Evolutionary conservation across 2,888 invertebrate genomes (phyloP), one percentile per base, ranked within the genome.

Genomic region (Ormyrus labotus): DNA sequence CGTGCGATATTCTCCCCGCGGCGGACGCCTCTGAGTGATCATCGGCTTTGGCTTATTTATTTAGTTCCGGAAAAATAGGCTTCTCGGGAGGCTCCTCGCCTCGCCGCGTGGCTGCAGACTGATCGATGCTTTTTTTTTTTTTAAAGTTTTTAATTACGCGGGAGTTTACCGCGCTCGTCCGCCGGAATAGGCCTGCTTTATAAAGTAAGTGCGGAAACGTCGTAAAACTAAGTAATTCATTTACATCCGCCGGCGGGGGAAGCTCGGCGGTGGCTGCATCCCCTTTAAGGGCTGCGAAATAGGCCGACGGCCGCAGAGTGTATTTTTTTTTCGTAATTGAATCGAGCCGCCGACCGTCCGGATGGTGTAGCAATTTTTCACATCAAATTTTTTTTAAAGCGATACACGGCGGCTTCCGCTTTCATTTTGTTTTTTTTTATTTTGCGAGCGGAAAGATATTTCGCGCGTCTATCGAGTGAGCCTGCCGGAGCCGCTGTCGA

Each of bases 41-140:
- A 72, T 78, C 71, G 63, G 50, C 19, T 10, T 45, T 19, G 69
- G 65, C 57, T 71, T 69, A 69, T 67, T 78, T 78, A 67, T 63
- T 58, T 58, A 51, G 10, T 19, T 19, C 19, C 69, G 71, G 63
- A 48, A 63, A 68, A 63, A 63, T 51, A 50, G 6, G 19, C 51
- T 34, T 34, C 3, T 34, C 2, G 3, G 34, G 4, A 34, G 34
- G 34, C 4, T 4, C 34, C 34, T 34, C 19, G 19, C 19, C 19
- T 19, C 19, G 19, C 19, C 19, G 19, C 1, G 1, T 19, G 19
- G 19, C 34, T 4, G 34, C 34, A 2, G 34, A 0, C 34, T 3
- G 34, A 34, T 34, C 34, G 34, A 34, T 4, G 34, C 34, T 4
- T 34, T 34, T 34, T 34, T 4, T 4, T 34, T 34, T 34, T 34